These are phyloP conservation scores for Brachionus rotundiformis DNA, from an alignment of 1,140 invertebrate genomes.

Conservation along the genomic window DNA sequence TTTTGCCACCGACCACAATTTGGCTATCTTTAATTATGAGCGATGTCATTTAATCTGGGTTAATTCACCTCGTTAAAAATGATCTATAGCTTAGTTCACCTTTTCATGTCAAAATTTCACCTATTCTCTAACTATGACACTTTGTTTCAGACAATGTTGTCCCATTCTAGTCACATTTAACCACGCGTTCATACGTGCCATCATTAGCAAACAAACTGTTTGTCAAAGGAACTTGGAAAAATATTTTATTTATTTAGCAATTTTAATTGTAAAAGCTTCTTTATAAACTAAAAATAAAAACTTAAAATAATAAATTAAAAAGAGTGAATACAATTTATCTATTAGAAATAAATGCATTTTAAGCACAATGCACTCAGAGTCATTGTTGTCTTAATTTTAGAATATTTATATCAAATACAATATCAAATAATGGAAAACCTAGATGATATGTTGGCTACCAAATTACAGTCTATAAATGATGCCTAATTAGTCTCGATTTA, in stretches of 20 bases:
- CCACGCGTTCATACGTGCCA: neutral
- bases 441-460: conserved; percentile 12
- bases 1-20: neutral
- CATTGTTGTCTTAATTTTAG: conserved; percentile 19
- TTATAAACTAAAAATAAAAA: neutral
- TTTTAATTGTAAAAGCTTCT: neutral
- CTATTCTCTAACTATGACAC: neutral
- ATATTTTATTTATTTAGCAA: neutral
- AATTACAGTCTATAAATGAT: conserved; percentile 17
- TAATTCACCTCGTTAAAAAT: conserved; percentile 14
- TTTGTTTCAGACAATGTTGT: neutral
- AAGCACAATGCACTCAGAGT: neutral
- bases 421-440: neutral
- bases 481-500: neutral
- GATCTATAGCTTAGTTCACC: neutral
- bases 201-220: neutral
- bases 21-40: neutral
- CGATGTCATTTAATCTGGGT: neutral
- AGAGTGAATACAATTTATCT: conserved; percentile 15
- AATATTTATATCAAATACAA: conserved; percentile 5
- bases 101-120: neutral
- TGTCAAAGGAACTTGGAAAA: neutral
- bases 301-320: neutral
- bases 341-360: conserved; percentile 11
- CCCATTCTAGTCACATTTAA: neutral